Evolutionary conservation across 2,888 invertebrate genomes (phyloP).

Genomic region (Drosophila anomelani): DNA sequence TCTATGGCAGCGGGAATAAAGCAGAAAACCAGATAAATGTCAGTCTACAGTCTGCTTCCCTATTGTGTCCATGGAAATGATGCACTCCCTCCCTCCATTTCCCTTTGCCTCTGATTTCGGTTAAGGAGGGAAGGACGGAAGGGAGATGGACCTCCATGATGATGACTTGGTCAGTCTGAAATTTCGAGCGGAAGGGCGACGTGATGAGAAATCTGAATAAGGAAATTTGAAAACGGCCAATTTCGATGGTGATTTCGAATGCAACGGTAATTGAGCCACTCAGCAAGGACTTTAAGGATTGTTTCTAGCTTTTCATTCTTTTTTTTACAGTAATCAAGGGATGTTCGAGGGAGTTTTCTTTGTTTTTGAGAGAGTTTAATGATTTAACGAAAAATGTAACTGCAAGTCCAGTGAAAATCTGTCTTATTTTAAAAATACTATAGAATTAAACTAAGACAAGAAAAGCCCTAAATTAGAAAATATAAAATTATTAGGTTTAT

Average conservation of each 20-base stretch:
- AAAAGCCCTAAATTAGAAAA: too few relatives aligned
- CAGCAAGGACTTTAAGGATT: neutral
- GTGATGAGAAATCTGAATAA: neutral
- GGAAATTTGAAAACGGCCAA: conserved; percentile 13
- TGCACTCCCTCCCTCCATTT: neutral
- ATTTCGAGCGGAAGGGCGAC: neutral
- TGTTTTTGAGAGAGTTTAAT: neutral
- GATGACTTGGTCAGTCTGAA: conserved; percentile 6
- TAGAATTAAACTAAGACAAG: too few relatives aligned
- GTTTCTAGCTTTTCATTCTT: too few relatives aligned
- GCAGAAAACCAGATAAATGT: conserved; percentile 18
- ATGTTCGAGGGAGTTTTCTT: neutral
- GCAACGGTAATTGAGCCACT: conserved; percentile 8
- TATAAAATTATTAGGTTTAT: too few relatives aligned
- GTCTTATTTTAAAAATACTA: too few relatives aligned
- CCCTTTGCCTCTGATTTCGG: neutral
- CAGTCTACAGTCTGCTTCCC: neutral
- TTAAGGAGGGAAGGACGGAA: neutral
- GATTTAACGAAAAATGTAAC: too few relatives aligned
- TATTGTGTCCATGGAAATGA: conserved; percentile 11
- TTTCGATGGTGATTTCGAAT: neutral
- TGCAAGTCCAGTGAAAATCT: too few relatives aligned
- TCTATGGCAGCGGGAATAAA: conserved; percentile 15
- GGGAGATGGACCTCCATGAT: neutral
- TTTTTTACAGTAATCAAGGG: too few relatives aligned